phyloP scores from a whole-genome alignment of 1,140 invertebrate species.

The Drosophila bipectinata region DNA sequence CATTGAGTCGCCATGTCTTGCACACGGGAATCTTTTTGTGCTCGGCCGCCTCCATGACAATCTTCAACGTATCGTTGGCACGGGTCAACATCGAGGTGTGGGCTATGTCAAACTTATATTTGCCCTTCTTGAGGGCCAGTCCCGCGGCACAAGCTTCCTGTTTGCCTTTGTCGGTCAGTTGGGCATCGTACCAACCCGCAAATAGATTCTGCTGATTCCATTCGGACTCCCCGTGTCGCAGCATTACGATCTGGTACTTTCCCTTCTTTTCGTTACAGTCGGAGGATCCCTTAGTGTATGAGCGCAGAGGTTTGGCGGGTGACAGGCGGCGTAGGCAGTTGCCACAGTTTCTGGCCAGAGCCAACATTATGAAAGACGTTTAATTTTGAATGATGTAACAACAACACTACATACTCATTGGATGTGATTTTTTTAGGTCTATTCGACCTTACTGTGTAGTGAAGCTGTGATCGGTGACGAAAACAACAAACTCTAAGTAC shows the following conservation, averaged over 20 bases:
- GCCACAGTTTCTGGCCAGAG: conserved; percentile 25
- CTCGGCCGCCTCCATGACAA: conserved; percentile 90
- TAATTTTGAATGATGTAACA: conserved; percentile 15
- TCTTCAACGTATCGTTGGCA: conserved; percentile 93
- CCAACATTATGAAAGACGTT: conserved; percentile 26
- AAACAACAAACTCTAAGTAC: background rate
- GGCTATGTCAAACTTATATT: conserved; percentile 93
- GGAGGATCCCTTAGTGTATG: conserved; percentile 7
- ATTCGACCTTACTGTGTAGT: background rate
- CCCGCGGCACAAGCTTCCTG: conserved; percentile 91
- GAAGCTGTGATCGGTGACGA: background rate
- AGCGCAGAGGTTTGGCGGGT: background rate
- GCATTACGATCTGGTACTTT: conserved; percentile 95
- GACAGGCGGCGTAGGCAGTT: background rate
- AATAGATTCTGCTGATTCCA: conserved; percentile 98
- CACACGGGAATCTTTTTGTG: conserved; percentile 91
- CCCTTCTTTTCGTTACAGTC: conserved; percentile 60
- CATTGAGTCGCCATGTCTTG: conserved; percentile 96
- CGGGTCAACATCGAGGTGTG: conserved; percentile 95
- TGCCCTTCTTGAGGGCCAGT: conserved; percentile 92
- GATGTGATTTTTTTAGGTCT: background rate
- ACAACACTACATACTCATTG: conserved; percentile 3
- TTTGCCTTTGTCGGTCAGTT: conserved; percentile 92
- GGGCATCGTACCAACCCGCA: conserved; percentile 96
- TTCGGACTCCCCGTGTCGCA: conserved; percentile 97